Evolutionary conservation across 64 coral and sea anemone species (phyloP).

Genomic region (Astreopora myriophthalma): DNA sequence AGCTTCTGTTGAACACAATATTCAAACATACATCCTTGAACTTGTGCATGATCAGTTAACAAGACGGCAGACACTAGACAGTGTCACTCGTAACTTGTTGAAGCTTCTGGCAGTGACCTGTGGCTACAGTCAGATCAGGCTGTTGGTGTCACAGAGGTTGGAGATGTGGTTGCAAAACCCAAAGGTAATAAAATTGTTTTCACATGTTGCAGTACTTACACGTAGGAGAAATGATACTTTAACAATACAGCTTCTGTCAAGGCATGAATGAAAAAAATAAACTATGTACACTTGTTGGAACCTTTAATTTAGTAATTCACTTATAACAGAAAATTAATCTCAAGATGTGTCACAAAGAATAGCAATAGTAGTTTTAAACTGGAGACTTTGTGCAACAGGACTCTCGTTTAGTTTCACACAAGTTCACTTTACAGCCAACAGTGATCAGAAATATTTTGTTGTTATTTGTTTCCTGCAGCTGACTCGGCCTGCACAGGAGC

Average conservation of each 20-base stretch:
- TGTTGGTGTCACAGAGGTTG: conserved; percentile 88
- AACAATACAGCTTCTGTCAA: neutral
- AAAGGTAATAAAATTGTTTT: conserved; percentile 58
- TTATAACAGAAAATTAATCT: too few species aligned
- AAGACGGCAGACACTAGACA: conserved; percentile 91
- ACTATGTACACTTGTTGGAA: too few species aligned
- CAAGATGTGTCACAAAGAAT: too few species aligned
- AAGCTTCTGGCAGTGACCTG: conserved; percentile 81
- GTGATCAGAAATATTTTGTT: too few species aligned
- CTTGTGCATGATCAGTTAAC: conserved; percentile 91
- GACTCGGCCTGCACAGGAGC: conserved; percentile 94
- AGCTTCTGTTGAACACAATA: conserved; percentile 85
- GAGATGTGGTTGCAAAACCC: conserved; percentile 97
- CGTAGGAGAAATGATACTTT: neutral
- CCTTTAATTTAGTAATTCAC: too few species aligned
- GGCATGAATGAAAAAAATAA: too few species aligned
- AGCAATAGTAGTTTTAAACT: too few species aligned
- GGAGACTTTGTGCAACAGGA: too few species aligned
- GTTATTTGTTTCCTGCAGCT: conserved; percentile 41
- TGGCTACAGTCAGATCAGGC: conserved; percentile 84
- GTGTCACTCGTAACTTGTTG: conserved; percentile 89
- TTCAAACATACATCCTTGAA: conserved; percentile 89
- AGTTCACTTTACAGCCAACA: too few species aligned
- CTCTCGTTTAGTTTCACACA: too few species aligned
- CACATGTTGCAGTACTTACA: neutral